Evolutionary conservation across 2,113 vertebrate species (phyloP).

Genomic region (Ondatra zibethicus): DNA sequence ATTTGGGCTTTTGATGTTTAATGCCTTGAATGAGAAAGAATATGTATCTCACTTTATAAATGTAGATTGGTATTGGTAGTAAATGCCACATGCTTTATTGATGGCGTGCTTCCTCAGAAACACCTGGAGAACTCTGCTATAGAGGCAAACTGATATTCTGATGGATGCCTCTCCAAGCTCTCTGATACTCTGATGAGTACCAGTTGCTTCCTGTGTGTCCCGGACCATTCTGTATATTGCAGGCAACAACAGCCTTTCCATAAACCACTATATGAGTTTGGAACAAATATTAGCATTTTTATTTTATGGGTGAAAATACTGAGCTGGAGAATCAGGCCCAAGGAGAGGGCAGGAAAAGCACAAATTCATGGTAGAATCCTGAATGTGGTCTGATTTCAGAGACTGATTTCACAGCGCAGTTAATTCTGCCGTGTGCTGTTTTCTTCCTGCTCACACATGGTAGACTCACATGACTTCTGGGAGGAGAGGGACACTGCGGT

Average conservation of each 20-base stretch:
- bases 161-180: neutral
- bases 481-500: neutral
- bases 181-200: neutral
- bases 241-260: neutral
- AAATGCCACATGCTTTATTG: neutral
- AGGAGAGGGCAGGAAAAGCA: neutral
- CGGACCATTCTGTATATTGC: neutral
- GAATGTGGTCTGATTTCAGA: neutral
- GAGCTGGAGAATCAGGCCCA: neutral
- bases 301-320: neutral
- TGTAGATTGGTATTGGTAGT: neutral
- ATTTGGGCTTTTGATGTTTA: conserved; percentile 24
- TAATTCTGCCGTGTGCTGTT: neutral
- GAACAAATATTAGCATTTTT: neutral
- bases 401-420: neutral
- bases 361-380: neutral
- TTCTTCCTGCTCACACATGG: neutral
- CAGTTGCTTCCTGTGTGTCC: neutral
- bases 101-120: neutral
- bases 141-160: neutral
- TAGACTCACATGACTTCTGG: neutral
- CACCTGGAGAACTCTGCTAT: neutral
- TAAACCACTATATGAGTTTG: neutral
- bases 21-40: conserved; percentile 15
- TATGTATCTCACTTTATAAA: neutral